A percentile compares a stretch with the other conserved stretches of the same genome.
Conservation (phyloP, 2,888 invertebrate genomes). For the Leucophora obtusa region DNA sequence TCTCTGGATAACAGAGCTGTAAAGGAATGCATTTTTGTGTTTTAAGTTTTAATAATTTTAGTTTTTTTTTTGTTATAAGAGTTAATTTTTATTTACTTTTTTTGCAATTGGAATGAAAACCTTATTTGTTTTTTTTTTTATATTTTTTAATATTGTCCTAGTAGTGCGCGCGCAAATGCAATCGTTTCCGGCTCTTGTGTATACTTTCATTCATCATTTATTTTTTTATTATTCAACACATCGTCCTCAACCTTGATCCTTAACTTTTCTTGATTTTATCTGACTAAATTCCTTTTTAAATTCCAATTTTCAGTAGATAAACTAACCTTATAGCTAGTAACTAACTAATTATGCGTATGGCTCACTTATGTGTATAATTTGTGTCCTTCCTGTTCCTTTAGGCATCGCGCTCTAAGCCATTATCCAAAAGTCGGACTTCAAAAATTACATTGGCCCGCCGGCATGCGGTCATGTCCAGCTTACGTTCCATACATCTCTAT, state of each 20-base stretch:
- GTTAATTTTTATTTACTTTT: constrained; percentile 23
- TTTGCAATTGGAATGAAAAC: constrained; percentile 48
- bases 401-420: constrained; percentile 88
- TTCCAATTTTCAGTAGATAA: constrained; percentile 9
- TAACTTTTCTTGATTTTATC: constrained; percentile 1
- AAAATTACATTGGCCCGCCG: constrained; percentile 92
- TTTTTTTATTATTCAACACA: constrained; percentile 19
- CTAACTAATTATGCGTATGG: constrained; percentile 62
- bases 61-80: constrained; percentile 40
- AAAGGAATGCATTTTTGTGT: constrained; percentile 64
- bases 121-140: constrained; percentile 37
- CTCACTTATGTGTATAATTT: constrained; percentile 67
- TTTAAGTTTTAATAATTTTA: constrained; percentile 37
- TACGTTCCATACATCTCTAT: constrained; percentile 95
- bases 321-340: constrained; percentile 52
- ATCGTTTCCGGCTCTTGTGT: constrained; percentile 63
- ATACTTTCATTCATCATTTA: constrained; percentile 49
- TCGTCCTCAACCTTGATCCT: constrained; percentile 29
- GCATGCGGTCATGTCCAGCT: constrained; percentile 96
- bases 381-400: constrained; percentile 76
- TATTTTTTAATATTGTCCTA: constrained; percentile 25
- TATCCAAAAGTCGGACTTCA: constrained; percentile 87
- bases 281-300: constrained; percentile 22
- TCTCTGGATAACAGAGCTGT: constrained; percentile 62
- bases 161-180: constrained; percentile 60